phyloP scores from a whole-genome alignment of 2,888 invertebrate genomes.

The Nymphalis urticae region DNA sequence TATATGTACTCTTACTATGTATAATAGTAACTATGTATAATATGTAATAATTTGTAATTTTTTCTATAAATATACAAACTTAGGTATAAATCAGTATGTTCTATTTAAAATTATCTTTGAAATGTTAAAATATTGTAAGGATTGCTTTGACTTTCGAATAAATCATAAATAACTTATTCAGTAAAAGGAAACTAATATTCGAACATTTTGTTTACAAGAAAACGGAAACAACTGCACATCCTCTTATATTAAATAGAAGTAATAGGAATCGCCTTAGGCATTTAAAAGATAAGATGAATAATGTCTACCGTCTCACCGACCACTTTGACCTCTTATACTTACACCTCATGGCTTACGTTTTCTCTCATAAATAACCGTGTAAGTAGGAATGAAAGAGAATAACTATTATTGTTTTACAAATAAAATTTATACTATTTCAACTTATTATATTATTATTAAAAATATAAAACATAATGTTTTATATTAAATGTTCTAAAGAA shows the following conservation, averaged over 20 bases:
- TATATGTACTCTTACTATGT: too few relatives aligned
- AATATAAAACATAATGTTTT: too few relatives aligned
- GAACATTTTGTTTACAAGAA: constrained; percentile 18
- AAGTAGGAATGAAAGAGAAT: constrained; percentile 19
- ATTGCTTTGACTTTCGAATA: too few relatives aligned
- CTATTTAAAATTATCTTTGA: too few relatives aligned
- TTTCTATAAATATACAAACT: too few relatives aligned
- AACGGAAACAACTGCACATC: constrained; percentile 36
- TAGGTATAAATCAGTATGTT: too few relatives aligned
- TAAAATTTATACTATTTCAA: background rate
- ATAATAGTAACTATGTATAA: too few relatives aligned
- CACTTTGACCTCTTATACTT: constrained; percentile 30
- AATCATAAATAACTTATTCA: too few relatives aligned
- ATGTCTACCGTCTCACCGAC: constrained; percentile 34
- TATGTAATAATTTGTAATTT: too few relatives aligned
- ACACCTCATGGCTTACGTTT: constrained; percentile 28
- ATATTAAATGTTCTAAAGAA: too few relatives aligned
- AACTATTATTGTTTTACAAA: constrained; percentile 11
- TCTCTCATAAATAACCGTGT: constrained; percentile 17
- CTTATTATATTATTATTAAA: too few relatives aligned
- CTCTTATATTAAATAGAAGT: constrained; percentile 35
- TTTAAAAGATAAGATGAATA: constrained; percentile 36
- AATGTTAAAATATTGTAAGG: too few relatives aligned
- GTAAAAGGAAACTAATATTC: constrained; percentile 4
- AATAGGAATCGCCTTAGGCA: constrained; percentile 35